phyloP scores from a whole-genome alignment of 30 jellyfish, hydroid and myxozoan genomes.

The Phacellophora camtschatica region DNA sequence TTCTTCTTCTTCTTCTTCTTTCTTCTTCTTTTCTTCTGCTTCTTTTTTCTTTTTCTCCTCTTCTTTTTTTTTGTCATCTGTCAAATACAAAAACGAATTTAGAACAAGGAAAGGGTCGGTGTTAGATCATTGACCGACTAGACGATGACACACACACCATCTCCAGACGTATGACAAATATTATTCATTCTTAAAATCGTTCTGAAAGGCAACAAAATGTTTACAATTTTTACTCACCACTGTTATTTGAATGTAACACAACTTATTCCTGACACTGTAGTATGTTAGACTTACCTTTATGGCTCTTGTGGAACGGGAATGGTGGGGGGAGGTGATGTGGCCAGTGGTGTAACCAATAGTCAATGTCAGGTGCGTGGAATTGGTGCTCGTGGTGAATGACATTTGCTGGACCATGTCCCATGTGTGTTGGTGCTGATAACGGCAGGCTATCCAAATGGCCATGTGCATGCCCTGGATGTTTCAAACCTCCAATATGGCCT shows the following conservation, averaged over 20 bases:
- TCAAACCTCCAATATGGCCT: neutral
- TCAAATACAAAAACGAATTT: neutral
- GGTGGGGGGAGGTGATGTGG: conserved; percentile 63
- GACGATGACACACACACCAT: too few species aligned
- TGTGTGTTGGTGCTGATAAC: neutral
- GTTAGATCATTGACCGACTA: too few species aligned
- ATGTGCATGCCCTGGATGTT: neutral
- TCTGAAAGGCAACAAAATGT: too few species aligned
- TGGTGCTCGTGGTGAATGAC: conserved; percentile 49
- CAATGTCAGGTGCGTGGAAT: conserved; percentile 59
- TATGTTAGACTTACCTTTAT: conserved; percentile 46
- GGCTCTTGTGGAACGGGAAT: conserved; percentile 48
- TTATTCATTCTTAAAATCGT: neutral
- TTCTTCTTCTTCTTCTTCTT: conserved; percentile 37
- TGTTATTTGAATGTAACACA: too few species aligned
- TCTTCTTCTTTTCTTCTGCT: conserved; percentile 22
- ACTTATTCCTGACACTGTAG: too few species aligned
- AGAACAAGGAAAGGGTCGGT: neutral
- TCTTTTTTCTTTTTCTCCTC: conserved; percentile 12
- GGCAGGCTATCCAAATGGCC: neutral
- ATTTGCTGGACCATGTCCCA: neutral
- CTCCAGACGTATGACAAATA: too few species aligned
- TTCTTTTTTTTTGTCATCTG: conserved; percentile 28
- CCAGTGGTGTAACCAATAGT: conserved; percentile 57
- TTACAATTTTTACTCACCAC: too few species aligned